A percentile compares a stretch with the other conserved stretches of the same genome.
phyloP scores from a whole-genome alignment of 2,888 invertebrate genomes.

The Pammene fasciana region DNA sequence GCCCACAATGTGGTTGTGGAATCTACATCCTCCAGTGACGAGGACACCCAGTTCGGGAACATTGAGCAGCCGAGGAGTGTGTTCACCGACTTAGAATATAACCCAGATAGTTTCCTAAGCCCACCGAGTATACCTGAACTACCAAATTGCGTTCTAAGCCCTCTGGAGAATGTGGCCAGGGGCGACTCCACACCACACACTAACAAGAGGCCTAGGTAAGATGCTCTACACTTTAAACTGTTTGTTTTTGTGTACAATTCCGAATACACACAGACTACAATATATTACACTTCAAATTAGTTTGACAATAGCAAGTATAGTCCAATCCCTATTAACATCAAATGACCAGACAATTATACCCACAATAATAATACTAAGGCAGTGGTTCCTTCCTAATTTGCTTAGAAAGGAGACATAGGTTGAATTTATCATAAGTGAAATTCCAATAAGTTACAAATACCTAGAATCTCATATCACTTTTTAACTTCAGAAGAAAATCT shows the following conservation, averaged over 20 bases:
- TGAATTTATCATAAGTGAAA: too few relatives aligned
- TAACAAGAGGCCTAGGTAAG: conserved; percentile 76
- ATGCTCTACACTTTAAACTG: conserved; percentile 11
- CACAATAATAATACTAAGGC: too few relatives aligned
- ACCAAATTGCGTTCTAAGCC: conserved; percentile 74
- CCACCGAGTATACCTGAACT: conserved; percentile 77
- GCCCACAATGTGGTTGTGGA: conserved; percentile 74
- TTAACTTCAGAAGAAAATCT: too few relatives aligned
- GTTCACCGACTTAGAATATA: conserved; percentile 74
- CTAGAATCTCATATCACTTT: too few relatives aligned
- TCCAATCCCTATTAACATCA: too few relatives aligned
- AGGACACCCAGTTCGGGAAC: conserved; percentile 65
- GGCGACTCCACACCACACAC: conserved; percentile 78
- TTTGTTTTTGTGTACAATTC: background rate
- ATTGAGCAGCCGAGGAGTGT: conserved; percentile 70
- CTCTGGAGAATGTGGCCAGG: conserved; percentile 78
- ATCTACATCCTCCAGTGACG: conserved; percentile 76
- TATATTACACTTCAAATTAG: background rate
- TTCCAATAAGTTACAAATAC: too few relatives aligned
- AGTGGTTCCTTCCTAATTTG: too few relatives aligned
- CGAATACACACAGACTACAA: too few relatives aligned
- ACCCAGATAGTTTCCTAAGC: conserved; percentile 77
- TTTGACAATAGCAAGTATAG: too few relatives aligned
- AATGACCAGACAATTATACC: too few relatives aligned
- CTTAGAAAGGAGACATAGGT: too few relatives aligned